phyloP scores from a whole-genome alignment of 2,888 invertebrate species.

The Drosophila kuntzei region DNA sequence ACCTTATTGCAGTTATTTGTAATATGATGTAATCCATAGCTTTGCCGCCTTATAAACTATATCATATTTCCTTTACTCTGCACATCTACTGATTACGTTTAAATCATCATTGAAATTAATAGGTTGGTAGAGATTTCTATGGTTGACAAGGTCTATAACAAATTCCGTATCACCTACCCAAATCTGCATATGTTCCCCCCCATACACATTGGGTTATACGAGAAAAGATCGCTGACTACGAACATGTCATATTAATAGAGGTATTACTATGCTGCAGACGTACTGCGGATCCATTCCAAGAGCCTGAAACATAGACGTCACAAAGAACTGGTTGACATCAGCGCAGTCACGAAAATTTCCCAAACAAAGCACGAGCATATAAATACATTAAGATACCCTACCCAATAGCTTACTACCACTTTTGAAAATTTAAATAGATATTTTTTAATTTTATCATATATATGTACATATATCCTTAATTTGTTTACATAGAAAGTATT shows the following conservation, averaged over 20 bases:
- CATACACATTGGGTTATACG: slow-evolving; percentile 3
- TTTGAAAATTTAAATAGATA: neutral
- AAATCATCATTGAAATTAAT: too few relatives aligned
- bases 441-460: neutral
- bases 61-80: neutral
- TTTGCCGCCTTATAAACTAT: too few relatives aligned
- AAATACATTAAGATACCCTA: neutral
- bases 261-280: slow-evolving; percentile 39
- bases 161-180: neutral
- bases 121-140: neutral
- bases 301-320: slow-evolving; percentile 34
- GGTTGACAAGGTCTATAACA: neutral
- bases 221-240: slow-evolving; percentile 41
- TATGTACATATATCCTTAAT: neutral
- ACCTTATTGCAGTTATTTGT: too few relatives aligned
- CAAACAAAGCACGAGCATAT: slow-evolving; percentile 5
- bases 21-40: too few relatives aligned
- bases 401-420: neutral
- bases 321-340: slow-evolving; percentile 55
- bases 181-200: slow-evolving; percentile 8
- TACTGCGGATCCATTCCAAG: slow-evolving; percentile 16
- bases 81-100: neutral
- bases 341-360: slow-evolving; percentile 20
- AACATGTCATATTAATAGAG: slow-evolving; percentile 41
- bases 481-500: neutral